These are phyloP conservation scores for Crotalus horridus DNA, from an alignment of 2,113 vertebrate genomes.

Conservation along the genomic window DNA sequence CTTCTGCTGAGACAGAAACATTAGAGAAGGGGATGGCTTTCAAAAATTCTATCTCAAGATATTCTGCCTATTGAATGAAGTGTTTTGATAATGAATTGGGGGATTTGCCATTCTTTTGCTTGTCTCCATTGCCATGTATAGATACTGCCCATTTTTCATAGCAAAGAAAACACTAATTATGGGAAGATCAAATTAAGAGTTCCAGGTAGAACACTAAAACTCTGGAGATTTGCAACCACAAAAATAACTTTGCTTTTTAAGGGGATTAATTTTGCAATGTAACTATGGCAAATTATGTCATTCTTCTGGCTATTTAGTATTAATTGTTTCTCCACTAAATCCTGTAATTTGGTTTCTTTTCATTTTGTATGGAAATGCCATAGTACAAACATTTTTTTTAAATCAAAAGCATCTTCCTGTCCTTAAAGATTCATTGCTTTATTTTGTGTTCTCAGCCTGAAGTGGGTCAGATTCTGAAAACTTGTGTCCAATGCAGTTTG, in stretches of 20 bases:
- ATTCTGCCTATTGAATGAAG: conserved; percentile 10
- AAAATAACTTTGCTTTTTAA: neutral
- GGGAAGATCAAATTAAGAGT: neutral
- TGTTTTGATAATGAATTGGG: conserved; percentile 3
- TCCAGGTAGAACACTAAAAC: neutral
- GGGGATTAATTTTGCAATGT: conserved; percentile 27
- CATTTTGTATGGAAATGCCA: neutral
- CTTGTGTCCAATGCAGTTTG: neutral
- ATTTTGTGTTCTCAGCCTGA: neutral
- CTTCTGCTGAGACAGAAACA: neutral
- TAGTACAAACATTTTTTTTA: neutral
- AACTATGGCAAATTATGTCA: conserved; percentile 14
- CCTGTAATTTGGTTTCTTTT: neutral
- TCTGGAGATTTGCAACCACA: neutral
- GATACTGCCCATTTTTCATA: conserved; percentile 7
- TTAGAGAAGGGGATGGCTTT: conserved; percentile 29
- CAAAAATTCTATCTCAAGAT: conserved; percentile 20
- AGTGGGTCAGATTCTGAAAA: neutral
- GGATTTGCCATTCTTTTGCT: neutral
- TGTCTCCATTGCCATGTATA: neutral
- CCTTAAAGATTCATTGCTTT: conserved; percentile 24
- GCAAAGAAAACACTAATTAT: neutral
- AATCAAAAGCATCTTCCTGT: neutral
- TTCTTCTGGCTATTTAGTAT: conserved; percentile 19
- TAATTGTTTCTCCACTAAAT: neutral